Base-by-base conservation (phyloP, 2,113 vertebrate species). In the Tachysurus vachellii region DNA sequence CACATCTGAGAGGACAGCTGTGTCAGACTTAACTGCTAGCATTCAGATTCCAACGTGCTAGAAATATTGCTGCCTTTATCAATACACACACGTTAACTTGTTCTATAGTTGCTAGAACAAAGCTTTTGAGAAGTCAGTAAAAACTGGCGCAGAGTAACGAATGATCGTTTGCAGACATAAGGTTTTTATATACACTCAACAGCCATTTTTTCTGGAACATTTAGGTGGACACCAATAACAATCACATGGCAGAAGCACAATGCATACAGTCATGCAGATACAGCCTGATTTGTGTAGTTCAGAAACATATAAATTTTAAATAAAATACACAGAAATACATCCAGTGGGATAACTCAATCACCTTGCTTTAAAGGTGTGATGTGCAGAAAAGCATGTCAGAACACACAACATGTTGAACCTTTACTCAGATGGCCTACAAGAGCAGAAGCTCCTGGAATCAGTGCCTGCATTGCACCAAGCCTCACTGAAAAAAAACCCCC, bases 1-100 rank as follows among this genome's bases (percentile, higher is more conserved):
- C 86, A 59, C 86, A 87, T 90, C 84, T 85, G 54, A 85, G 66
- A 81, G 83, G 86, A 81, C 70, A 59, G 86, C 79, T 89, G 75
- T 86, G 82, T 83, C 50, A 47, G 87, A 62, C 76, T 68, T 36
- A 64, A 79, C 28, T 82, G 47, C 85, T n/a, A 73, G 26, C 83
- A 19, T 23, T 50, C 28, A 71, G 71, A 75, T 86, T 64, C 42
- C 31, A 5, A 73, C 11, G 47, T 77, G 42, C 85, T 80, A 66
- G 56, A 83, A 84, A 87, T 53, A 73, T 31, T 53, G 19, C n/a
- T 53, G 68, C 70, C 70, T 79, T 21, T 42, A 80, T 61, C 31
- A 21, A 87, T 73, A 80, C 7, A 56, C 59, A 84, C 26, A 82
- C 82, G 17, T 56, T 71, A 73, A 75, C 47, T 14, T 28, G 1